A percentile compares a stretch with the other conserved stretches of the same genome.
Evolutionary conservation across 2,888 invertebrate genomes (phyloP).

Genomic region (Tachystola acroxantha): DNA sequence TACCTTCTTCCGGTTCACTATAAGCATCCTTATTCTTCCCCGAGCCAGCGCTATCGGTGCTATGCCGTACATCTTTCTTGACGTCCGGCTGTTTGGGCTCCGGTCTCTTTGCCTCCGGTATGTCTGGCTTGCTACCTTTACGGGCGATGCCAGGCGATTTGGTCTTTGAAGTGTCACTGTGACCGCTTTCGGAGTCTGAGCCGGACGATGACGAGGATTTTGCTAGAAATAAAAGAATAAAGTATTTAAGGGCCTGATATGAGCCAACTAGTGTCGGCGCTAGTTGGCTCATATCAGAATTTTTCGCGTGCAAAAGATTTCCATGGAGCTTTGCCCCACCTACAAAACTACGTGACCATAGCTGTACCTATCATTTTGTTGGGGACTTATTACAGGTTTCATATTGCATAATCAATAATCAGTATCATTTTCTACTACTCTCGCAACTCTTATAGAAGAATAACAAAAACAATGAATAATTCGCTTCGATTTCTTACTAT

Average conservation of each 20-base stretch:
- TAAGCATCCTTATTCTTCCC: constrained; percentile 72
- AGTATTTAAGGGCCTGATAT: too few species aligned
- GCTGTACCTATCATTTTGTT: too few species aligned
- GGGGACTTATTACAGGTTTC: too few species aligned
- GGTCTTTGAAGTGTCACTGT: constrained; percentile 52
- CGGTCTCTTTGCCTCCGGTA: constrained; percentile 4
- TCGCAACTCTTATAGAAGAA: too few species aligned
- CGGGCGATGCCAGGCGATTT: constrained; percentile 56
- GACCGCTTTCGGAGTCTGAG: constrained; percentile 70
- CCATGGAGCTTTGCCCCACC: neutral
- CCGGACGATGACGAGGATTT: constrained; percentile 69
- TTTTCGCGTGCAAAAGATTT: too few species aligned
- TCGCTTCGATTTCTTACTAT: too few species aligned
- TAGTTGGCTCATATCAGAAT: neutral
- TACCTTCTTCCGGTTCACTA: constrained; percentile 91
- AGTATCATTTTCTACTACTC: too few species aligned
- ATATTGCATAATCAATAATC: too few species aligned
- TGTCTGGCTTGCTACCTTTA: constrained; percentile 35
- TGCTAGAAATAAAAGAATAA: constrained; percentile 25
- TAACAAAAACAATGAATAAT: too few species aligned
- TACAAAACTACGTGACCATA: too few species aligned
- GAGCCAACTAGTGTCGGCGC: too few species aligned
- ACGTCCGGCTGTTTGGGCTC: constrained; percentile 45
- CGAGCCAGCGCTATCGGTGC: constrained; percentile 55
- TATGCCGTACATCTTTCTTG: constrained; percentile 54